These are phyloP conservation scores for Acromyrmex charruanus DNA, from an alignment of 1,140 invertebrate species.

Conservation along the genomic window DNA sequence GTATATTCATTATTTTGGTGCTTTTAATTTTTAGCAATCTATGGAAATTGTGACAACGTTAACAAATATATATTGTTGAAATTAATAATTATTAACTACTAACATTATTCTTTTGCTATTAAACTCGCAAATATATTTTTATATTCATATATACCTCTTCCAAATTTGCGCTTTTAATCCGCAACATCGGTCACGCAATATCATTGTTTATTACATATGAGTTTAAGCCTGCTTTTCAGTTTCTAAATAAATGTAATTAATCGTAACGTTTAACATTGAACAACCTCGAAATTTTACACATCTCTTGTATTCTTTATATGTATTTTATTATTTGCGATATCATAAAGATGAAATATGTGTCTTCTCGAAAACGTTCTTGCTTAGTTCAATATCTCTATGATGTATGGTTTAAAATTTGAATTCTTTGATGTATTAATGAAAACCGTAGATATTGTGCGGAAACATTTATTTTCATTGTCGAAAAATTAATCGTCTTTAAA, in stretches of 20 bases:
- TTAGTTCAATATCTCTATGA: neutral
- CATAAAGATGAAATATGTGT: neutral
- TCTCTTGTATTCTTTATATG: neutral
- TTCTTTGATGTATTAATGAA: conserved; percentile 23
- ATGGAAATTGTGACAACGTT: neutral
- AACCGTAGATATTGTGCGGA: conserved; percentile 58
- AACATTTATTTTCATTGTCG: conserved; percentile 66
- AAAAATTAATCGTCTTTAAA: conserved; percentile 72
- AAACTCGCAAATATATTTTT: conserved; percentile 11
- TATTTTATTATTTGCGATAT: neutral
- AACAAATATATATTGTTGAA: neutral
- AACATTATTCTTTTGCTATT: neutral
- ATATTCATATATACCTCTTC: neutral
- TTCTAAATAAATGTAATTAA: conserved; percentile 1
- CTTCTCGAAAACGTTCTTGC: neutral
- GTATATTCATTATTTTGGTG: neutral
- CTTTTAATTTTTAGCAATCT: neutral
- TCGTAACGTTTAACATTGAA: neutral
- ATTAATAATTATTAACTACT: neutral
- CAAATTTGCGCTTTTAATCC: conserved; percentile 1
- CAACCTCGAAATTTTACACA: neutral
- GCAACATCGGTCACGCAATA: neutral
- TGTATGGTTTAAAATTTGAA: conserved; percentile 21
- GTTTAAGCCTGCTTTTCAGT: neutral
- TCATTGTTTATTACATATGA: neutral